Evolutionary conservation across 2,113 vertebrate species (phyloP), one percentile per base, ranked within the genome.

Genomic region (Panurus biarmicus): DNA sequence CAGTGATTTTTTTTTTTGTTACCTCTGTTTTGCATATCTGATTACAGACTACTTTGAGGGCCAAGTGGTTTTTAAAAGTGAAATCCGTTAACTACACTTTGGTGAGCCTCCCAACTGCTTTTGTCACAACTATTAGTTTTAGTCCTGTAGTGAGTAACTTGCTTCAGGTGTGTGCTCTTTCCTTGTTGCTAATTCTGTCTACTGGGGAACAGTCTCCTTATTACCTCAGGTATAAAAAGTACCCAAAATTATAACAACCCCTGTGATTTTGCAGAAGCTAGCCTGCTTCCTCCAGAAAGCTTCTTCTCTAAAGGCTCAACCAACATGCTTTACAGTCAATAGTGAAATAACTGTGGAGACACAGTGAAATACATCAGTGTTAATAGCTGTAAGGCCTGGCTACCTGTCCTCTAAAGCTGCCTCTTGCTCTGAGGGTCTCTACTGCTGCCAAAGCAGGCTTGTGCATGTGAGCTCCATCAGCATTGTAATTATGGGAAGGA

Each of bases 401-500:
- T 69, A 4, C n/a, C 14, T 10, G 9, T 24, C 26, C 44, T 35
- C 10, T 78, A 19, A 40, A 0, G 2, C 65, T 85, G 53, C 61
- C 61, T 47, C 65, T 38, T 33, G 14, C 51, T 77, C 61, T 38
- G 61, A 60, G 70, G 38, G 33, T 56, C 50, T 28, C 33, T 7
- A 0, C 4, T 1, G 13, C 80, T 48, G 38, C 69, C 19, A 47
- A 23, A 58, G 29, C 42, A 70, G 33, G 35, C n/a, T 83, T 1
- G 0, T 22, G 45, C 23, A 36, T 0, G 0, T 12, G 17, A 14
- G 26, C 8, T 60, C 12, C 40, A 70, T 51, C 36, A 61, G 58
- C 1, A 0, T 0, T 19, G 33, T 31, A 38, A 9, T 31, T 26
- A 20, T 7, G 22, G 1, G 2, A n/a, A 76, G 26, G 58, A 66